Conservation (phyloP, 2,113 vertebrate genomes). For the Myotis brandtii region DNA sequence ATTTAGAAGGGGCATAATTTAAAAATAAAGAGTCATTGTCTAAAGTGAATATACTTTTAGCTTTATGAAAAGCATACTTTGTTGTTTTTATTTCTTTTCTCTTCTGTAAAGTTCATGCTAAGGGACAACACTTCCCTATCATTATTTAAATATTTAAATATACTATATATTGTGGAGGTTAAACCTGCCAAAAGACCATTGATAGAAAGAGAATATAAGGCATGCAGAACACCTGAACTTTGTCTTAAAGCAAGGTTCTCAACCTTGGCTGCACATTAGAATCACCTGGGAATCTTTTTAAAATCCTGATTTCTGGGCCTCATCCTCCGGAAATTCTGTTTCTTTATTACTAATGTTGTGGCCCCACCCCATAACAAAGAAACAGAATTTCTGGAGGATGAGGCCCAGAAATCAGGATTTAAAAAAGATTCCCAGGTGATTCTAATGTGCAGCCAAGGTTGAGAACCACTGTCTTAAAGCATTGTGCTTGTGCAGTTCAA, state of each 20-base stretch:
- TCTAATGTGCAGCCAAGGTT: too few relatives aligned
- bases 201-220: not conserved
- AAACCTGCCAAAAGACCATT: fast-evolving
- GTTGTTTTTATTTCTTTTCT: not conserved
- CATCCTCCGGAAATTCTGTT: too few relatives aligned
- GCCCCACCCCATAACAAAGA: too few relatives aligned
- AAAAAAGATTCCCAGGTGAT: too few relatives aligned
- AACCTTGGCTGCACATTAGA: too few relatives aligned
- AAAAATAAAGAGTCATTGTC: not conserved
- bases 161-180: not conserved
- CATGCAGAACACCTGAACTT: not conserved
- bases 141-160: too few relatives aligned
- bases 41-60: not conserved
- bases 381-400: too few relatives aligned
- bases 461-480: too few relatives aligned
- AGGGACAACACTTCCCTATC: not conserved
- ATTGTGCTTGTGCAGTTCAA: fast-evolving
- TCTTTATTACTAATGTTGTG: too few relatives aligned
- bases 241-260: not conserved
- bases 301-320: too few relatives aligned
- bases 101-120: not conserved
- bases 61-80: not conserved
- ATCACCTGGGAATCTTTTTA: too few relatives aligned
- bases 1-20: not conserved
- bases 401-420: too few relatives aligned